These are phyloP conservation scores for Asobara japonica DNA, from an alignment of 1,140 invertebrate genomes.

Conservation along the genomic window DNA sequence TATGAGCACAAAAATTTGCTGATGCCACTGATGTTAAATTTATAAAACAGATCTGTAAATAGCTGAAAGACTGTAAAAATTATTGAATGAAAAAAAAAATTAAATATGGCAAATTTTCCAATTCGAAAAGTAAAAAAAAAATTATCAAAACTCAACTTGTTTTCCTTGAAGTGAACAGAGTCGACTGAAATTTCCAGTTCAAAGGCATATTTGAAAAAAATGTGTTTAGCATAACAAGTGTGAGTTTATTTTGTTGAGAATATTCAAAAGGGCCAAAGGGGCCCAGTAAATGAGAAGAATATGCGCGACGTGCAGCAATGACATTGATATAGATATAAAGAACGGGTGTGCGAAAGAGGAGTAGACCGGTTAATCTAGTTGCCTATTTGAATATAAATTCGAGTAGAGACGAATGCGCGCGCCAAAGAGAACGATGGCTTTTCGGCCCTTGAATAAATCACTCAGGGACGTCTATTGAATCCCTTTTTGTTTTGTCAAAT, in stretches of 20 bases:
- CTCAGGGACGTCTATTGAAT: not conserved
- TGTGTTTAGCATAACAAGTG: not conserved
- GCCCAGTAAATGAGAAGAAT: conserved; percentile 25
- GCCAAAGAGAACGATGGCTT: conserved; percentile 19
- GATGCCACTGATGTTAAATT: too few species aligned
- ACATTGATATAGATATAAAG: conserved; percentile 7
- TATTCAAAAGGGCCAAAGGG: conserved; percentile 2
- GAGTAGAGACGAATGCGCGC: conserved; percentile 16
- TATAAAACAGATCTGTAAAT: too few species aligned
- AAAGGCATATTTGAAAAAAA: not conserved
- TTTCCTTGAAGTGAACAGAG: too few species aligned
- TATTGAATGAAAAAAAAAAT: not conserved
- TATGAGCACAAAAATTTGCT: too few species aligned
- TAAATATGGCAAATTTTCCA: not conserved
- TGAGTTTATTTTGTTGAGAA: not conserved
- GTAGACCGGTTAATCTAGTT: conserved; percentile 41
- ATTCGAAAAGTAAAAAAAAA: not conserved
- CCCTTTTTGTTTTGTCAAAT: not conserved
- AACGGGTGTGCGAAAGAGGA: conserved; percentile 7
- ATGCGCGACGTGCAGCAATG: conserved; percentile 12
- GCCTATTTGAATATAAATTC: conserved; percentile 51
- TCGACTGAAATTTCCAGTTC: not conserved
- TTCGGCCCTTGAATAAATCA: conserved; percentile 31
- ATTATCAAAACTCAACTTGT: too few species aligned
- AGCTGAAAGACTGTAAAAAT: too few species aligned